These are phyloP conservation scores for Hemithea aestivaria DNA, from an alignment of 2,888 invertebrate genomes.

Conservation along the genomic window DNA sequence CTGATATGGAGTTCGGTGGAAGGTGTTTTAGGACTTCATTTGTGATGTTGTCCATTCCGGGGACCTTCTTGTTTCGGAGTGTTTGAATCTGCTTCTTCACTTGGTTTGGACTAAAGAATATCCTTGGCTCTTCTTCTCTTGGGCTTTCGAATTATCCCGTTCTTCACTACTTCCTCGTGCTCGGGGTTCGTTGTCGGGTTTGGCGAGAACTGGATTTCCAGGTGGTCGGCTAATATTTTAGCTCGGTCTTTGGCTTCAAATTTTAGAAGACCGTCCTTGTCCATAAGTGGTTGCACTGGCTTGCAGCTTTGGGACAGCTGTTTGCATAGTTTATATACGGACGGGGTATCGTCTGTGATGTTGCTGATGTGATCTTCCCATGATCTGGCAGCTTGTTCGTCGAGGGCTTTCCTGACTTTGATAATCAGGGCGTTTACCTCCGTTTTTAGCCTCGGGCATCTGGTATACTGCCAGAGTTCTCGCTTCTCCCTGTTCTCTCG, in stretches of 20 bases:
- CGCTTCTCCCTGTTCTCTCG: constrained; percentile 3
- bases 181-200: no score
- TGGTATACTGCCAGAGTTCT: constrained; percentile 2
- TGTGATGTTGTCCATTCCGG: no score
- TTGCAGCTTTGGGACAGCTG: background rate
- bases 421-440: constrained; percentile 1
- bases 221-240: constrained; percentile 2
- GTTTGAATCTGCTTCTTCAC: no score
- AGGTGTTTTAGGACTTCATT: constrained; percentile 19
- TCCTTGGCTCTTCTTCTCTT: no score
- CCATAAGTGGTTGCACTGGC: constrained; percentile 1
- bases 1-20: constrained; percentile 12
- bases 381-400: background rate
- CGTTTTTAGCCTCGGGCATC: constrained; percentile 2
- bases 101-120: no score
- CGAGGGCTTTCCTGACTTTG: background rate
- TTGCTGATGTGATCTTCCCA: constrained; percentile 1
- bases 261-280: background rate
- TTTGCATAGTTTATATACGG: constrained; percentile 1
- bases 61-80: no score
- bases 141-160: no score
- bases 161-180: no score
- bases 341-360: constrained; percentile 1
- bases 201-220: constrained; percentile 5
- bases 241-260: constrained; percentile 2